Evolutionary conservation across 2,888 invertebrate genomes (phyloP), one percentile per base, ranked within the genome.

Genomic region (Acanthopleura granulata): DNA sequence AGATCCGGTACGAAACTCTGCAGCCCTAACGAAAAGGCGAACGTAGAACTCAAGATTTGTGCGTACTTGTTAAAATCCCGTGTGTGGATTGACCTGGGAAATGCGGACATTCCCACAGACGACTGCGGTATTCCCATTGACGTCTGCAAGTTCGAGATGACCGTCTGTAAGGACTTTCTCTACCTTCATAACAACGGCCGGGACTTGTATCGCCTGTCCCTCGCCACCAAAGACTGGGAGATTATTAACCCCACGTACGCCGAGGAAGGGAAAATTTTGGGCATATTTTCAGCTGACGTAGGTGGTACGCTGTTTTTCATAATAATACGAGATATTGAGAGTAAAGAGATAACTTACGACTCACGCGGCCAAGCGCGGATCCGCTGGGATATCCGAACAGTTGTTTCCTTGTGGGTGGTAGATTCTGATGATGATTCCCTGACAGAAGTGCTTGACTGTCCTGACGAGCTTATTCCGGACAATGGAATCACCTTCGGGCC

Each of bases 181-280:
- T 66, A 66, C 29, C 66, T 66, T 22, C 29, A 66, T 27, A 66
- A 66, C 66, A 66, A 66, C 14, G 29, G 66, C 66, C 66, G 29
- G 3, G 29, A 66, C 22, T 6, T 66, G 66, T 66, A 66, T 27
- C 66, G 66, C 16, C 29, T 66, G 3, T 66, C 66, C 25, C 66
- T 66, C 16, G 25, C 29, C 1, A 16, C 22, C 29, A 66, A 66
- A 14, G 16, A 22, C 6, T 66, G 66, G 66, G 66, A 66, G 14
- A 27, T 66, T 25, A 27, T 66, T 16, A 66, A 66, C 14, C 66
- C 66, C 15, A 22, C 66, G 1, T 66, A 66, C 66, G 25, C 27
- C 6, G 66, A 66, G 3, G 66, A 66, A 6, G 66, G 66, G 6
- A 66, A 27, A 25, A 25, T 66, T 6, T 27, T 66, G 66, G 66